A percentile compares a stretch with the other conserved stretches of the same genome.
Evolutionary conservation across 2,113 vertebrate species (phyloP).

Genomic region (Corythoichthys intestinalis): DNA sequence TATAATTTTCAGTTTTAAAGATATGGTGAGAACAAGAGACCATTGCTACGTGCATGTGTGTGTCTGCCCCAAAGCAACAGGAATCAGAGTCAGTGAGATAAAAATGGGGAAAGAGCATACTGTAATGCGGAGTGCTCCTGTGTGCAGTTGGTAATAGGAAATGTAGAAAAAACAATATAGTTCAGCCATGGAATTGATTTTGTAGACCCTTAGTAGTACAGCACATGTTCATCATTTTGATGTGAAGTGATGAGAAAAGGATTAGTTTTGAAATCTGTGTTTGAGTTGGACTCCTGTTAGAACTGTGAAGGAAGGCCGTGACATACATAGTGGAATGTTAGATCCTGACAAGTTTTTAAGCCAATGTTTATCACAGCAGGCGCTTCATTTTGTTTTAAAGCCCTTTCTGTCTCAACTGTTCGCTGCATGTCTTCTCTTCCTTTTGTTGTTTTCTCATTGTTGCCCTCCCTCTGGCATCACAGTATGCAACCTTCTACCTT

Average conservation of each 20-base stretch:
- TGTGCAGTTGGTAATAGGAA: neutral
- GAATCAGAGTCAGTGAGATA: neutral
- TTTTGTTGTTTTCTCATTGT: slow-evolving; percentile 18
- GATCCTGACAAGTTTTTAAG: slow-evolving; percentile 21
- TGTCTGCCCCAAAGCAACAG: neutral
- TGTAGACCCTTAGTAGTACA: neutral
- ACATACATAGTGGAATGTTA: slow-evolving; percentile 7
- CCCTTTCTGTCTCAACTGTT: slow-evolving; percentile 12
- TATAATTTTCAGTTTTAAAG: neutral
- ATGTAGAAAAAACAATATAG: neutral
- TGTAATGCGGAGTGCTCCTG: neutral
- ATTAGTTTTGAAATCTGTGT: slow-evolving; percentile 10
- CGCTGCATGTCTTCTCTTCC: slow-evolving; percentile 25
- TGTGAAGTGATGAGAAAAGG: neutral
- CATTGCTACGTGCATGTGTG: neutral
- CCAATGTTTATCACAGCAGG: slow-evolving; percentile 40
- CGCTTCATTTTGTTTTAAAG: slow-evolving; percentile 29
- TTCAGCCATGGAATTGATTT: slow-evolving; percentile 8
- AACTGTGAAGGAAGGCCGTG: slow-evolving; percentile 1
- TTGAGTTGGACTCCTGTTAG: neutral
- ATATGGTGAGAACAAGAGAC: neutral
- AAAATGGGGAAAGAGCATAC: neutral
- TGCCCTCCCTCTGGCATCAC: slow-evolving; percentile 10
- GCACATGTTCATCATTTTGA: slow-evolving; percentile 13
- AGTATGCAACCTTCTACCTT: slow-evolving; percentile 20